Evolutionary conservation across 2,113 vertebrate species (phyloP).

Genomic region (Gymnocephalus cernua): DNA sequence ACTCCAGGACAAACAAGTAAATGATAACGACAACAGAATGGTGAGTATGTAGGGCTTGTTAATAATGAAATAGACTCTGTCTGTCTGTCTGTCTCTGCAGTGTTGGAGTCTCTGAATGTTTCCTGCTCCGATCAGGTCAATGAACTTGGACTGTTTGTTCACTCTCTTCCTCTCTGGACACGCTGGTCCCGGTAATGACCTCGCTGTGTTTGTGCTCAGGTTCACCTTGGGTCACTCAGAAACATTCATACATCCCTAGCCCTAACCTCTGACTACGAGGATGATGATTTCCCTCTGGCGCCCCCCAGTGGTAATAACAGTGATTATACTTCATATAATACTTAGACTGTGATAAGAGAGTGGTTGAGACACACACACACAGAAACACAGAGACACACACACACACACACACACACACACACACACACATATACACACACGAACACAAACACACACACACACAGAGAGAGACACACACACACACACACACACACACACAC

Average conservation of each 20-base stretch:
- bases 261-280: neutral
- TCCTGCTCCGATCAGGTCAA: slow-evolving; percentile 25
- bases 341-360: too few relatives aligned
- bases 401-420: too few relatives aligned
- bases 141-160: slow-evolving; percentile 54
- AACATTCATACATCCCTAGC: neutral
- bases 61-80: neutral
- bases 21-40: too few relatives aligned
- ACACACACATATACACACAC: too few relatives aligned
- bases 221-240: slow-evolving; percentile 34
- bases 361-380: too few relatives aligned
- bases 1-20: too few relatives aligned
- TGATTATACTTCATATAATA: too few relatives aligned
- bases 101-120: neutral
- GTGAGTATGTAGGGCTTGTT: too few relatives aligned
- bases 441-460: too few relatives aligned
- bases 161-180: slow-evolving; percentile 25
- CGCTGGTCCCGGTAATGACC: slow-evolving; percentile 28
- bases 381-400: too few relatives aligned
- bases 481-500: too few relatives aligned
- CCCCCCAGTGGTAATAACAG: neutral
- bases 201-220: neutral
- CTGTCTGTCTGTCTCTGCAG: neutral
- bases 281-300: neutral
- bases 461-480: too few relatives aligned